These are phyloP conservation scores for human DNA, from an alignment of 2,113 vertebrate species.

Conservation along the genomic window GRCh38 chr20:62435001-62435500, in stretches of 20 bases:
- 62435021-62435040: accelerated
- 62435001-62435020: too few species aligned
- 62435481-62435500: accelerated
- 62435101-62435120: background rate
- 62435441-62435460: accelerated
- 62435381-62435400: accelerated
- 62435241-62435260: accelerated
- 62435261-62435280: accelerated
- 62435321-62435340: accelerated
- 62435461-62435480: accelerated
- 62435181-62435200: accelerated
- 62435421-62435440: background rate
- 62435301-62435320: accelerated
- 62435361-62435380: background rate
- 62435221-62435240: background rate
- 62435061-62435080: background rate
- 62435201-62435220: accelerated
- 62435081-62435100: background rate
- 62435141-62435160: background rate
- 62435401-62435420: accelerated
- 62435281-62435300: background rate
- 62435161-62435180: accelerated
- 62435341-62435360: accelerated
- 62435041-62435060: accelerated
- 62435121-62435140: background rate